Percentiles rank a stretch among this genome's conserved stretches.
Conservation (phyloP, 2,797 vertebrate genomes). For the Myotis planiceps region DNA sequence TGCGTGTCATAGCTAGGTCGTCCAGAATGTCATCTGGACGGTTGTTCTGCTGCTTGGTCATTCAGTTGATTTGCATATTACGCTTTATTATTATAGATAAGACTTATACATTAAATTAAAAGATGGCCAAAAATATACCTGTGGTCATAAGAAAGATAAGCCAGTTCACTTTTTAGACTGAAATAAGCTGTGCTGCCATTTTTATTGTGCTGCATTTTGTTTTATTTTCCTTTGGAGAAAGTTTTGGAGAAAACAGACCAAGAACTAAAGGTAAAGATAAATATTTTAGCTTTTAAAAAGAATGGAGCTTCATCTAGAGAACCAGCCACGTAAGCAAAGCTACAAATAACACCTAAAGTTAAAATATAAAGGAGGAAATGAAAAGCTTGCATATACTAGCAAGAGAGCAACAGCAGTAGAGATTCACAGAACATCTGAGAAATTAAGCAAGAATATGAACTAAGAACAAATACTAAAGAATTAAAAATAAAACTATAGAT, state of each 20-base stretch:
- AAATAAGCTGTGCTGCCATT: background rate
- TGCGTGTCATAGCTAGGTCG: too few relatives aligned
- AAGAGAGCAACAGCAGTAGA: background rate
- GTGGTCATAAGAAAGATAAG: background rate
- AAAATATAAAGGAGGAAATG: constrained; percentile 37
- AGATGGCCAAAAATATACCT: background rate
- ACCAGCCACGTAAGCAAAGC: background rate
- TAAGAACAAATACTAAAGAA: constrained; percentile 30
- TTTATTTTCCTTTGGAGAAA: background rate
- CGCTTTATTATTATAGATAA: background rate
- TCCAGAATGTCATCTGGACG: too few relatives aligned
- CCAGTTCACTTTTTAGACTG: background rate
- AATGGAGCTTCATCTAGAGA: constrained; percentile 6
- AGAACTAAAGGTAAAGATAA: background rate
- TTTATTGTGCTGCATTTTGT: background rate
- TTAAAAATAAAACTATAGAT: constrained; percentile 38
- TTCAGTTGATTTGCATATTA: too few relatives aligned
- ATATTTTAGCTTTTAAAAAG: background rate
- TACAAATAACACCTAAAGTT: background rate
- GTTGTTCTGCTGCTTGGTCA: too few relatives aligned
- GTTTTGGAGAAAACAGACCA: background rate
- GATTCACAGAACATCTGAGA: background rate
- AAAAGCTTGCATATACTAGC: background rate
- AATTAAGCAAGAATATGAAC: constrained; percentile 8
- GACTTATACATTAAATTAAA: background rate